These are phyloP conservation scores for Eudorcas thomsonii DNA, from an alignment of 2,113 vertebrate genomes.

Conservation along the genomic window DNA sequence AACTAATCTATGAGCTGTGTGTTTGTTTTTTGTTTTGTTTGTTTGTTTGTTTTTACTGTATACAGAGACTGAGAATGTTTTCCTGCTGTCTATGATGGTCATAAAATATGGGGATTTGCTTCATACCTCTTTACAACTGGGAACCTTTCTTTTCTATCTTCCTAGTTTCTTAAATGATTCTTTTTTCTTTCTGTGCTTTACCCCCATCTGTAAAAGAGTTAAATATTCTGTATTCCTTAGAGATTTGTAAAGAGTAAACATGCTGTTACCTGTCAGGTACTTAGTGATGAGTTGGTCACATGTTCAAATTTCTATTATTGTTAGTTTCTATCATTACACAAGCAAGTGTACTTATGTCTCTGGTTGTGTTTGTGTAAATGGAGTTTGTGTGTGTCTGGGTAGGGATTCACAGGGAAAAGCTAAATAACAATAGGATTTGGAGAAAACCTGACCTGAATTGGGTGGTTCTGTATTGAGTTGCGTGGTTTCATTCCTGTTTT, in stretches of 20 bases:
- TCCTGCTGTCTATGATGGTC: neutral
- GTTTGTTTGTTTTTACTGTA: neutral
- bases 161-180: neutral
- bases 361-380: neutral
- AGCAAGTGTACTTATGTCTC: neutral
- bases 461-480: slow-evolving; percentile 31
- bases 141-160: neutral
- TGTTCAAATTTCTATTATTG: neutral
- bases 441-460: neutral
- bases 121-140: neutral
- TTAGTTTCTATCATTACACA: neutral
- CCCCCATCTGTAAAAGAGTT: neutral
- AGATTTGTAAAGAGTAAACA: neutral
- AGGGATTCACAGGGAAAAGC: neutral
- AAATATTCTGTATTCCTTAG: neutral
- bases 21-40: neutral
- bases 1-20: neutral
- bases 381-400: neutral
- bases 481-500: slow-evolving; percentile 25
- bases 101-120: neutral
- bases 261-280: neutral
- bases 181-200: neutral
- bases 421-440: neutral
- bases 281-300: neutral
- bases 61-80: neutral